Percentiles rank a stretch among this genome's conserved stretches.
These are phyloP conservation scores for Caenorhabditis virilis DNA, from an alignment of 2,888 invertebrate species.

Conservation along the genomic window DNA sequence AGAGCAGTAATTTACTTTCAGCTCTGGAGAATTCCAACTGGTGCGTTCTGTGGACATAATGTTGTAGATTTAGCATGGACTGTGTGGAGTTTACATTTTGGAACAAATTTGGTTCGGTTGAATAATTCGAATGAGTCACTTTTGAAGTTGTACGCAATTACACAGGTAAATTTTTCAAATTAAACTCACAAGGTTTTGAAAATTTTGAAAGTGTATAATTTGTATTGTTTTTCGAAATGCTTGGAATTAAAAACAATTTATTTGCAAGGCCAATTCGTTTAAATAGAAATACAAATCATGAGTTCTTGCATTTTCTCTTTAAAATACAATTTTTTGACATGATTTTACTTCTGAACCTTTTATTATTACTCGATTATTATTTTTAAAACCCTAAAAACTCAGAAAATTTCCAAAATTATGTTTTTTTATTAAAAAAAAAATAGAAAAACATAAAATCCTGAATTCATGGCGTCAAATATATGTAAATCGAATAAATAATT, in stretches of 20 bases:
- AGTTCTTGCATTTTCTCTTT: too few relatives aligned
- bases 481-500: too few relatives aligned
- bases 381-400: too few relatives aligned
- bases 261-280: too few relatives aligned
- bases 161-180: slow-evolving; percentile 38
- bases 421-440: too few relatives aligned
- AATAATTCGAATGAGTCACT: slow-evolving; percentile 46
- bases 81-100: slow-evolving; percentile 43
- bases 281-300: too few relatives aligned
- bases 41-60: slow-evolving; percentile 62
- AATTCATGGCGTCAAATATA: too few relatives aligned
- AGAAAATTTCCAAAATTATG: not conserved
- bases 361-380: too few relatives aligned
- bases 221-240: not conserved
- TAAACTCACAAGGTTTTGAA: not conserved
- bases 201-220: not conserved
- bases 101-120: slow-evolving; percentile 42
- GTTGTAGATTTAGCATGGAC: slow-evolving; percentile 55
- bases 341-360: too few relatives aligned
- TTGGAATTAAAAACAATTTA: too few relatives aligned
- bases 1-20: slow-evolving; percentile 4
- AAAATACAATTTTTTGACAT: too few relatives aligned
- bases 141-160: slow-evolving; percentile 44
- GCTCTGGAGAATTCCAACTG: slow-evolving; percentile 58
- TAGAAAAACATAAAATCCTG: too few relatives aligned